Base-by-base conservation (phyloP, 2,888 invertebrate species). In the Automeris io region DNA sequence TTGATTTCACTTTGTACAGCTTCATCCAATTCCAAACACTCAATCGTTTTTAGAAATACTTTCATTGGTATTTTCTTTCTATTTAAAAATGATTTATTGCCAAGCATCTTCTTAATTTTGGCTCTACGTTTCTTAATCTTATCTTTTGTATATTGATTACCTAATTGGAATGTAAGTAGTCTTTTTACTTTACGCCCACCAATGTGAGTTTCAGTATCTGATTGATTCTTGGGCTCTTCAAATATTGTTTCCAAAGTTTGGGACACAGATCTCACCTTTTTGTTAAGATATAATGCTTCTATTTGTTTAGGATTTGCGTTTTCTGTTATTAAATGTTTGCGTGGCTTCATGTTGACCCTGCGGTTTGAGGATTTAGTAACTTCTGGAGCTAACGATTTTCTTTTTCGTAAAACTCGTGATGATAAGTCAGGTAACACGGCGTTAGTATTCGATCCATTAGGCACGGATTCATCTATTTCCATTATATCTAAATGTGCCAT, bases 191-290 rank as follows among this genome's bases (percentile, higher is more conserved):
- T 89, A 37, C 86, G 81, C 1, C 78, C 81, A 29, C 89, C 86
- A 52, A 90, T 87, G 3, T 74, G 63, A n/a, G 70, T 65, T 33
- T 76, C 67, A 19, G 77, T 64, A 34, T 82, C 81, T 46, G 62
- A 73, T 32, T 69, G 76, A 43, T 77, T 71, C 52, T 85, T 88
- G n/a, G 88, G 86, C 49, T 90, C 90, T 70, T 91, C 91, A 57
- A 87, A 90, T 57, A 90, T 91, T 2, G 90, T 91, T 69, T 91
- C 91, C 51, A 91, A 71, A 41, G 82, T 87, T 52, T 88, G 88
- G 35, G 88, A 75, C 24, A 76, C 47, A 31, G 77, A 73, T 55
- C 88, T 89, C 1, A 88, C 70, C 57, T 73, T 88, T 59, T 88
- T 89, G 51, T 90, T 88, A 24, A 89, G 73, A 60, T 90, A 90